Evolutionary conservation across 2,888 invertebrate species (phyloP), one percentile per base, ranked within the genome.

Genomic region (Acrobasis suavella): DNA sequence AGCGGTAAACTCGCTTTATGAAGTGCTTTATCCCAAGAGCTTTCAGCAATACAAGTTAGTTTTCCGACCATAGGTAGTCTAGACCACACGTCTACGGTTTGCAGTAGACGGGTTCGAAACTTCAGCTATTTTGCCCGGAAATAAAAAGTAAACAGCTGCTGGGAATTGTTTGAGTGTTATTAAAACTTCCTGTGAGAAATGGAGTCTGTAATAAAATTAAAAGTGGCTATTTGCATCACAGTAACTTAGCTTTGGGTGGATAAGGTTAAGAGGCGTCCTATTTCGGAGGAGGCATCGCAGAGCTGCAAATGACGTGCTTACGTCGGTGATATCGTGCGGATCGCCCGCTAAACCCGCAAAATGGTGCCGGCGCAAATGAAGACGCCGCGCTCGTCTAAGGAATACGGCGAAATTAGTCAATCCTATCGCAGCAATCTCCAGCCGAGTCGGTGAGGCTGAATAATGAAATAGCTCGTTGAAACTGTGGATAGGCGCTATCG

Each of bases 381-480:
- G 84, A 81, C 71, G 85, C 77, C 78, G 75, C 77, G 74, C 75
- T 78, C 80, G 80, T 80, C 83, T 78, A 77, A 83, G 80, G 81
- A 81, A 83, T 83, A 86, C 82, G 86, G 81, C 82, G 78, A 86
- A 90, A 91, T 91, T 91, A 88, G 89, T 89, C 89, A 87, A 86
- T 88, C 82, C 86, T 88, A 90, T 88, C 87, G 79, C 80, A 71
- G 77, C 77, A 80, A 88, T 91, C 87, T 86, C 76, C 75, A 80
- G 78, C 75, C 79, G 75, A 83, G 78, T 81, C 81, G 79, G 79
- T 77, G 81, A 81, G 77, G 78, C 83, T 83, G 89, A 90, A 90
- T 91, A 91, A 91, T 91, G 86, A 89, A 91, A 91, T 90, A 89
- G 89, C 86, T 87, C 83, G 80, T 85, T 82, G 84, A 83, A 78